Percentiles rank a stretch among this genome's conserved stretches.
phyloP scores from a whole-genome alignment of 1,140 invertebrate genomes.

The Temnothorax longispinosus region DNA sequence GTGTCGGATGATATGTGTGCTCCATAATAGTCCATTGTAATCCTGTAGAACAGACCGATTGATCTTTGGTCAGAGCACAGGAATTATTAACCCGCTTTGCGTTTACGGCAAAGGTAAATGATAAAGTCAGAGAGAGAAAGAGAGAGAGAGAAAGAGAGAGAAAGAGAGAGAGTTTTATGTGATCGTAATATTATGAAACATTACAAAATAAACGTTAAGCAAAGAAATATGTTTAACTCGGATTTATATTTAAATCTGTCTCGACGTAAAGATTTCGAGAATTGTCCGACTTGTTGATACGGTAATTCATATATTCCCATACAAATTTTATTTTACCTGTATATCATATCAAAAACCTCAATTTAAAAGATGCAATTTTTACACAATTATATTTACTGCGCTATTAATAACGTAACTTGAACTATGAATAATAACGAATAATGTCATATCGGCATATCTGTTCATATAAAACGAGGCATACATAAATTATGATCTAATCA shows the following conservation, averaged over 20 bases:
- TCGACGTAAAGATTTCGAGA: background rate
- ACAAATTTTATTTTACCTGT: background rate
- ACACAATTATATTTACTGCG: conserved; percentile 39
- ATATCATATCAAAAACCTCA: background rate
- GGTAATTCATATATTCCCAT: background rate
- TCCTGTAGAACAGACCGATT: conserved; percentile 87
- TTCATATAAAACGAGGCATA: conserved; percentile 51
- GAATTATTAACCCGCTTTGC: conserved; percentile 67
- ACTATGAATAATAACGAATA: conserved; percentile 33
- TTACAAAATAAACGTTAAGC: background rate
- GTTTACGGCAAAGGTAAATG: conserved; percentile 44
- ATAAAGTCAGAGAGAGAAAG: background rate
- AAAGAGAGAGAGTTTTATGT: background rate
- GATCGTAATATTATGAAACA: conserved; percentile 14
- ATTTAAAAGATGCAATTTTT: conserved; percentile 28
- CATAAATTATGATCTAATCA: conserved; percentile 49
- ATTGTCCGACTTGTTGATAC: background rate
- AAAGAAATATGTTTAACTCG: background rate
- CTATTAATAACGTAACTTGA: conserved; percentile 33
- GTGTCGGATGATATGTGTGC: conserved; percentile 87
- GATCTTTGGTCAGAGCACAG: conserved; percentile 78
- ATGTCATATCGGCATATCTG: conserved; percentile 49
- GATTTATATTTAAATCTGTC: background rate
- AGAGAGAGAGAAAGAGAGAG: too few species aligned
- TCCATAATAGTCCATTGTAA: conserved; percentile 90